A percentile compares a stretch with the other conserved stretches of the same genome.
These are phyloP conservation scores for Yponomeuta cagnagella DNA, from an alignment of 2,888 invertebrate genomes.

Conservation along the genomic window DNA sequence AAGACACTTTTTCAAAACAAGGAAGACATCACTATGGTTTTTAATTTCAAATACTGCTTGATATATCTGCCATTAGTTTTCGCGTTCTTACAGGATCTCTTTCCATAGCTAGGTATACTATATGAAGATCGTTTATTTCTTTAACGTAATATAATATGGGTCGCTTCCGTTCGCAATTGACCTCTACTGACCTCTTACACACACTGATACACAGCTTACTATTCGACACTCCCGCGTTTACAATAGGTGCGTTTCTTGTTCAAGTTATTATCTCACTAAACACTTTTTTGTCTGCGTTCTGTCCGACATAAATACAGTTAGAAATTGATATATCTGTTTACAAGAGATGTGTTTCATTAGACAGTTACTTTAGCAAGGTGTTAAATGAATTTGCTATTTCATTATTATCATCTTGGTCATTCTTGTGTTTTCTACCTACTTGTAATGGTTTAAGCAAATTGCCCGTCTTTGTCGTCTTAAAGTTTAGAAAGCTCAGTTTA, in stretches of 20 bases:
- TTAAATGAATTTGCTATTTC: background rate
- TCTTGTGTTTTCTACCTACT: background rate
- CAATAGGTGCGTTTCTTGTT: background rate
- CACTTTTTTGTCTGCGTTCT: background rate
- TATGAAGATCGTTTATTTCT: no score
- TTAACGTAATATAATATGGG: no score
- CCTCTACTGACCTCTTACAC: no score
- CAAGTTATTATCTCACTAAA: slow-evolving; percentile 4
- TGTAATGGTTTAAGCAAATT: background rate
- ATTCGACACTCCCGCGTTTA: background rate
- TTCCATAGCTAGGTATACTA: no score
- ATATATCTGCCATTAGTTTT: no score
- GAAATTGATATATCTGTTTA: background rate
- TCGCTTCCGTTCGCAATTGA: no score
- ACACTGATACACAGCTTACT: no score
- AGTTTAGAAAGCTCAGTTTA: slow-evolving; percentile 11
- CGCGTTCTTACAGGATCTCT: no score
- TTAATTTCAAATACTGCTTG: no score
- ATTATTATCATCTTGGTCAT: background rate
- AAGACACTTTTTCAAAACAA: no score
- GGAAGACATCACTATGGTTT: no score
- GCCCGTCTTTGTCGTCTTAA: background rate
- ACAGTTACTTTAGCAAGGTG: background rate
- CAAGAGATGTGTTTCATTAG: background rate
- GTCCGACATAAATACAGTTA: background rate